Base-by-base conservation (phyloP, 1,140 invertebrate species). In the Cydia amplana region DNA sequence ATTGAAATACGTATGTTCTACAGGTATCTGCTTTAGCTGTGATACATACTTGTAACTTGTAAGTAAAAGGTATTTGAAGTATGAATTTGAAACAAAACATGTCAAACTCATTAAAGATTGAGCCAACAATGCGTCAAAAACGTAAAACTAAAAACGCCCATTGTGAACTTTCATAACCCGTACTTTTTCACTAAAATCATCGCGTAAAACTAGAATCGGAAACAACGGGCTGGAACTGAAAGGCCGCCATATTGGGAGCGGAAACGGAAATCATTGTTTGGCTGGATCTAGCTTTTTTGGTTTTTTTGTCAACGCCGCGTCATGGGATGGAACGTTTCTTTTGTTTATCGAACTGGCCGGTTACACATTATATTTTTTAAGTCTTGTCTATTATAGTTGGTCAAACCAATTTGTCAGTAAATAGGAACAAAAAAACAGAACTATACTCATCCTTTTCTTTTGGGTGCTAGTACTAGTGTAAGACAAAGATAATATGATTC, bases 181-280 rank as follows among this genome's bases (percentile, higher is more conserved):
- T 16, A 14, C 23, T 65, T 60, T 65, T 65, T 65, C 64, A 65
- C 64, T 65, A 65, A 36, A 65, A 65, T 32, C 65, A 70, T 70
- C 65, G 65, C 65, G 65, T 70, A 36, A 70, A 70, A 70, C 32
- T 70, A 79, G 76, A 73, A 77, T 79, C 14, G 74, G 70, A 75
- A 79, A 76, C 76, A 76, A 78, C 72, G 79, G 73, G 73, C 77
- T 77, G 72, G 46, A 74, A 78, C 77, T 77, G 72, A 55, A 74
- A 78, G 70, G 72, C 81, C 82, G 84, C 86, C 86, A 87, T 87
- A 84, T 87, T 87, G 85, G 75, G 72, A 79, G 79, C 86, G 85
- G 85, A 83, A 82, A 77, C 85, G 83, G 84, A 87, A 82, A 84
- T 84, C 80, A 86, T 85, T 86, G 86, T 87, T 87, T 83, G 78